These are phyloP conservation scores for Prolemur simus DNA, from an alignment of 2,113 vertebrate species.

Conservation along the genomic window DNA sequence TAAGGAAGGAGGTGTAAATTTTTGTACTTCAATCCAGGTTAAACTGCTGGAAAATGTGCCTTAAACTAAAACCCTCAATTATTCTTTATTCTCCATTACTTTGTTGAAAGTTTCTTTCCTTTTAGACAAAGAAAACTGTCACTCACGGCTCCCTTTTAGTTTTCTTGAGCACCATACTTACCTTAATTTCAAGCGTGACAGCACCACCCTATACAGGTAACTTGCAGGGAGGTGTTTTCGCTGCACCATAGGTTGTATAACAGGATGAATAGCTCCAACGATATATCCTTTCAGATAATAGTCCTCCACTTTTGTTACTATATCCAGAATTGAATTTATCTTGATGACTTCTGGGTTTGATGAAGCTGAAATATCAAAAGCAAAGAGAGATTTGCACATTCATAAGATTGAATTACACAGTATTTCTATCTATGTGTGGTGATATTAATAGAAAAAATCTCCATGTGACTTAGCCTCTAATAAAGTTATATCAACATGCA, in stretches of 20 bases:
- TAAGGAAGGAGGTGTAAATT: neutral
- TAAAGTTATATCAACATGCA: neutral
- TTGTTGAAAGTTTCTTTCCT: neutral
- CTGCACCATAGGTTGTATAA: conserved; percentile 90
- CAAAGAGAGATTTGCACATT: neutral
- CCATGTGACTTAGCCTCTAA: neutral
- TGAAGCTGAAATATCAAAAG: conserved; percentile 78
- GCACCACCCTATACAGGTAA: conserved; percentile 92
- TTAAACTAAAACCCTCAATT: neutral
- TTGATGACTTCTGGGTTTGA: conserved; percentile 91
- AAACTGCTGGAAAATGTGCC: neutral
- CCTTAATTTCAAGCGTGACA: conserved; percentile 90
- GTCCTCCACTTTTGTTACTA: conserved; percentile 90
- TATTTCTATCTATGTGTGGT: neutral
- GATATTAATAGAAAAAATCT: neutral
- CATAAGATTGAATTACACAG: neutral
- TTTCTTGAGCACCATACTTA: conserved; percentile 72
- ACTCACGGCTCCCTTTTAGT: neutral
- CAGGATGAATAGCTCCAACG: conserved; percentile 91
- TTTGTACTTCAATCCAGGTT: neutral
- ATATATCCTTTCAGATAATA: conserved; percentile 94
- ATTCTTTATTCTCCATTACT: neutral
- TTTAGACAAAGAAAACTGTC: neutral
- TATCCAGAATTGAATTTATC: conserved; percentile 92
- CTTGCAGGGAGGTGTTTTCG: conserved; percentile 90